Evolutionary conservation across 2,113 vertebrate species (phyloP).

Genomic region (Melospiza georgiana): DNA sequence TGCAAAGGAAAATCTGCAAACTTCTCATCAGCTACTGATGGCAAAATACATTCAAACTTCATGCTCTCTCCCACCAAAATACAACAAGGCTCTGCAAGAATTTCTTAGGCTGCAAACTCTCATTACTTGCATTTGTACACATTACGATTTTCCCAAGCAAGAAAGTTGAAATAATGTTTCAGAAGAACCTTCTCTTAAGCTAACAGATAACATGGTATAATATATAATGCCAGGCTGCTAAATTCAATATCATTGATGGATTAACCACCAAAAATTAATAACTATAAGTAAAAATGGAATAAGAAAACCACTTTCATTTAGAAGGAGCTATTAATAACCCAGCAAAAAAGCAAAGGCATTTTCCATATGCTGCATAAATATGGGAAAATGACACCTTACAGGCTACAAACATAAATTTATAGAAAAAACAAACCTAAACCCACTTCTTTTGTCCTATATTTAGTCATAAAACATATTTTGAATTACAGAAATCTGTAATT

Average conservation of each 20-base stretch:
- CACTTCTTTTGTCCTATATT: not conserved
- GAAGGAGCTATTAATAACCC: conserved; percentile 8
- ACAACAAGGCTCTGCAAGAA: not conserved
- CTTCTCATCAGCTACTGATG: not conserved
- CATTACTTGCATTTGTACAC: not conserved
- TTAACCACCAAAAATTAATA: not conserved
- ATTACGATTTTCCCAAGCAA: not conserved
- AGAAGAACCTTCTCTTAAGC: not conserved
- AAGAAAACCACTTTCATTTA: not conserved
- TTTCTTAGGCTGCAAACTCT: not conserved
- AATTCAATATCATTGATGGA: not conserved
- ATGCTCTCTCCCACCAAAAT: not conserved
- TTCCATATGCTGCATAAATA: not conserved
- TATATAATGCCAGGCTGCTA: not conserved
- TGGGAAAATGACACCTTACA: not conserved
- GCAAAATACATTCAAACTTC: not conserved
- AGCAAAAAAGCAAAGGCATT: not conserved
- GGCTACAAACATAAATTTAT: not conserved
- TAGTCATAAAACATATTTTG: not conserved
- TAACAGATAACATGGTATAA: not conserved
- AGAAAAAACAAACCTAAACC: not conserved
- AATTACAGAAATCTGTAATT: not conserved
- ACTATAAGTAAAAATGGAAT: not conserved
- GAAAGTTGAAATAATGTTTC: not conserved
- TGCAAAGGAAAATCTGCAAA: not conserved